A percentile compares a stretch with the other conserved stretches of the same genome.
phyloP scores from a whole-genome alignment of 2,113 vertebrate species.

The Piliocolobus tephrosceles region DNA sequence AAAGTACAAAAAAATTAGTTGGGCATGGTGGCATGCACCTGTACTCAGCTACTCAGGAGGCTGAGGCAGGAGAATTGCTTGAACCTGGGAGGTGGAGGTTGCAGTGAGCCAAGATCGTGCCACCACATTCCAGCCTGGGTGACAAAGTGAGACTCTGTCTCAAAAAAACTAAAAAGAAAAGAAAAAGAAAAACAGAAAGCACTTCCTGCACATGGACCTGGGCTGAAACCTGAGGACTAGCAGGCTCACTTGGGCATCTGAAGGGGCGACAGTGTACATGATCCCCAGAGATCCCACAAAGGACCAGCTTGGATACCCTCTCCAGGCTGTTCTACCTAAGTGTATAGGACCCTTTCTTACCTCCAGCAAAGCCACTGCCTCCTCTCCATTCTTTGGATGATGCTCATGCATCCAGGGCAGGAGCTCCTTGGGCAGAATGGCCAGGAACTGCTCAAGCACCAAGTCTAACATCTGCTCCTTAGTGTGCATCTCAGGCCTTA shows the following conservation, averaged over 20 bases:
- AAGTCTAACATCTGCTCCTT: conserved; percentile 25
- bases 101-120: no score
- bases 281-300: not conserved
- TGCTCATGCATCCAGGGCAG: not conserved
- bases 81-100: no score
- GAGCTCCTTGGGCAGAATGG: conserved; percentile 11
- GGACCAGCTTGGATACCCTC: not conserved
- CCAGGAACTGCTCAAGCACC: conserved; percentile 6
- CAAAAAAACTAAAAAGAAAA: no score
- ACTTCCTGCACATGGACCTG: not conserved
- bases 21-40: no score
- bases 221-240: not conserved
- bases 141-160: no score
- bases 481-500: conserved; percentile 11
- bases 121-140: no score
- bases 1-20: no score
- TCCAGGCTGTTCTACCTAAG: not conserved
- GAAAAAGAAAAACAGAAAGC: no score
- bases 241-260: not conserved
- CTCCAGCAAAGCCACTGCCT: not conserved
- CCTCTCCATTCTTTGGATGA: not conserved
- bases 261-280: not conserved
- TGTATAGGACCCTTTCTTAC: not conserved
- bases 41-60: no score
- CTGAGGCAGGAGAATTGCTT: no score